Evolutionary conservation across 2,797 vertebrate species (phyloP), one percentile per base, ranked within the genome.

Genomic region (Meda fulgida): DNA sequence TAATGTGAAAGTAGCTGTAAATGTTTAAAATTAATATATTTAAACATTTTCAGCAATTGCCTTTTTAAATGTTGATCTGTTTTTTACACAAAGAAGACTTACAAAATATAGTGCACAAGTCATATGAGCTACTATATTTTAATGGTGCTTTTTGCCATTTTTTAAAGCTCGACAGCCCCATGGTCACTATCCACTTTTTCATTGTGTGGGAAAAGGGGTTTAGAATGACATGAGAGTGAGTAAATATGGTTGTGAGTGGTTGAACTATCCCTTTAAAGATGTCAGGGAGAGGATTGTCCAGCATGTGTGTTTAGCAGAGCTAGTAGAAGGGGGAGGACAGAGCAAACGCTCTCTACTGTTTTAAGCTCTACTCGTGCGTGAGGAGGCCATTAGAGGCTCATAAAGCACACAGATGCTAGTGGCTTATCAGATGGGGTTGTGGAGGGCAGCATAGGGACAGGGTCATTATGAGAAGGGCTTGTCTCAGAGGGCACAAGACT

Each of bases 301-400:
- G 63, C 46, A n/a, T 76, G 71, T 81, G 69, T 76, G 43, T 67
- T 83, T 76, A 66, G 34, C 63, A 18, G 51, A 31, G 31, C 31
- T 76, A 76, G 31, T 53, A 8, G 53, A 66, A 19, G 43, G 51
- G 72, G 69, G 71, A 43, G 69, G 65, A 53, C 65, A 75, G 46
- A 78, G 43, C 36, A 66, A 72, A 46, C 48, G 23, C 34, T 21
- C 40, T 23, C 43, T 16, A 34, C 67, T 43, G 66, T 55, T 71
- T 81, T 81, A 84, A 86, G 78, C 80, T 80, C 73, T 66, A 65
- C 46, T 81, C 66, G 70, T 67, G 84, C 82, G 38, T 81, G 85
- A 67, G 38, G 81, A 55, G 51, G 36, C 51, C 78, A 81, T 84
- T 86, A 76, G 78, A 82, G 40, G 10, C 53, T 43, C 66, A 31